Base-by-base conservation (phyloP, 2,888 invertebrate genomes). In the Leucoma salicis region DNA sequence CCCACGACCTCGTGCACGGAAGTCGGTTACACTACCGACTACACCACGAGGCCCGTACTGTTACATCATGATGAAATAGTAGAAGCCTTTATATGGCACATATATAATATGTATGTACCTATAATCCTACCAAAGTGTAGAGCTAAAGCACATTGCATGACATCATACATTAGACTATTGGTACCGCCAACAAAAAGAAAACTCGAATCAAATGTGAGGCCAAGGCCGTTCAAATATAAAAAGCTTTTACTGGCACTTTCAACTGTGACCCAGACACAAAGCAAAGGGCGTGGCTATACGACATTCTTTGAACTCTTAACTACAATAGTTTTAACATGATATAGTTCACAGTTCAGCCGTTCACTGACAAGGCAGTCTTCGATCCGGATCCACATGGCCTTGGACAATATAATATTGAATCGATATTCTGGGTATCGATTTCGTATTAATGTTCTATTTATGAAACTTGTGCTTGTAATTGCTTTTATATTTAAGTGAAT, bases 341-440 rank as follows among this genome's bases (percentile, higher is more conserved):
- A 40, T 31, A 84, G 86, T 88, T 88, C 87, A 87, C 80, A 84
- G 87, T 81, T 82, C 81, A 80, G 43, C 77, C 83, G 64, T 67
- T 87, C 81, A 78, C 82, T 63, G 68, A 47, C 54, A 46, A 54
- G 65, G 31, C 55, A 54, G 70, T 82, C 78, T 75, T 78, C 79
- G 68, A 82, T 83, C 83, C 84, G 87, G 85, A 76, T 77, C 62
- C 63, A 62, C 57, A 35, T 46, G 81, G 74, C 88, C 88, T 87
- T 88, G 88, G 74, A 70, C 76, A 67, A 81, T 74, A 82, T 78
- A 40, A 46, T 53, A 57, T 54, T 56, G 63, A 61, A 76, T 77
- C 75, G 67, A 60, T 72, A 75, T 73, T 74, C 66, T 69, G 71
- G 70, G 64, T 68, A 45, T 46, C 16, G 57, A 47, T 48, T 49